These are phyloP conservation scores for Chaunax sp. DNA, from an alignment of 2,797 vertebrate genomes.

Conservation along the genomic window DNA sequence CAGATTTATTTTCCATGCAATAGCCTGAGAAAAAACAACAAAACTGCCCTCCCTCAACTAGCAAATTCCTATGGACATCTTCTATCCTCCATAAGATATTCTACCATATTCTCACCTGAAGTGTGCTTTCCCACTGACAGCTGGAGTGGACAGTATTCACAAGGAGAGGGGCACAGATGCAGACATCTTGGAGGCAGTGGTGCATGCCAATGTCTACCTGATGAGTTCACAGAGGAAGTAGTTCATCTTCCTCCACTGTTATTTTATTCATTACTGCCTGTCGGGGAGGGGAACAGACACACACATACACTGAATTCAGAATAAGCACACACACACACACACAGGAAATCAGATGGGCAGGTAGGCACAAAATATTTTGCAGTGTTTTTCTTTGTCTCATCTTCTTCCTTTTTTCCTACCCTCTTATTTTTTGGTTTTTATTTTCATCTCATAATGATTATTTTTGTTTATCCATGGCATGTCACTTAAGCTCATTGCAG, in stretches of 20 bases:
- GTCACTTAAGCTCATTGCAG: slow-evolving; percentile 52
- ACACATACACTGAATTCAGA: slow-evolving; percentile 24
- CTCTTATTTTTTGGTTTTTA: slow-evolving; percentile 18
- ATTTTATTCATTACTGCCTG: slow-evolving; percentile 76
- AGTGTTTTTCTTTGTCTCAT: slow-evolving; percentile 4
- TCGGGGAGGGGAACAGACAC: slow-evolving; percentile 38
- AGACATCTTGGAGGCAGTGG: slow-evolving; percentile 66
- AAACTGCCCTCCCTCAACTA: background rate
- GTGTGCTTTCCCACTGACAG: slow-evolving; percentile 36
- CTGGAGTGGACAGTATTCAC: slow-evolving; percentile 45
- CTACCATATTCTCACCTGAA: slow-evolving; percentile 43
- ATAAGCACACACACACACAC: slow-evolving; percentile 29
- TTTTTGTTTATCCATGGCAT: slow-evolving; percentile 42
- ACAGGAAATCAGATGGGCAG: slow-evolving; percentile 32
- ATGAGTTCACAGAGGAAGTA: slow-evolving; percentile 69
- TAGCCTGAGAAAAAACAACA: background rate
- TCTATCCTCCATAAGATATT: slow-evolving; percentile 14
- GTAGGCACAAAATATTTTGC: slow-evolving; percentile 10
- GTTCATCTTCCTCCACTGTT: slow-evolving; percentile 68
- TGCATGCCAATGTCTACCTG: slow-evolving; percentile 69
- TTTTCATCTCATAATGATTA: slow-evolving; percentile 31
- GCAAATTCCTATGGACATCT: slow-evolving; percentile 23
- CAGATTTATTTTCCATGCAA: slow-evolving; percentile 25
- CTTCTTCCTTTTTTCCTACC: background rate
- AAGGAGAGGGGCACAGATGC: slow-evolving; percentile 39